Evolutionary conservation across 2,113 vertebrate genomes (phyloP).

Genomic region (Zosterops pallidus): DNA sequence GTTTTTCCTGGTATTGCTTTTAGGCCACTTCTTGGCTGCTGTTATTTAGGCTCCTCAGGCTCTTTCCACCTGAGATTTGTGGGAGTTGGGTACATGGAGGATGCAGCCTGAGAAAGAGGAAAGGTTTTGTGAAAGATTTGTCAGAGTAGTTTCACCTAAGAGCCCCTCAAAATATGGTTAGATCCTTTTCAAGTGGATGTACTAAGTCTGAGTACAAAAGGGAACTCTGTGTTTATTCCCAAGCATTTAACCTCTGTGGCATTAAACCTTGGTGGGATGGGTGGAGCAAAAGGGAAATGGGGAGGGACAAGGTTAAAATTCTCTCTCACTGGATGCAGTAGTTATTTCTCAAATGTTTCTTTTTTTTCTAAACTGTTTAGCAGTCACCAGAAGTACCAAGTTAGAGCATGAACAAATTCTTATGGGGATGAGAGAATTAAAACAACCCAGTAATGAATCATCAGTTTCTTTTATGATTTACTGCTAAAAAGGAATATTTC

Average conservation of each 20-base stretch:
- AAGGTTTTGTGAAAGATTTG: background rate
- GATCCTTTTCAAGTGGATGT: background rate
- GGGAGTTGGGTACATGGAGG: background rate
- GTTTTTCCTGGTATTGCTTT: background rate
- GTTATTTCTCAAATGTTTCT: background rate
- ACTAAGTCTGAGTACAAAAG: background rate
- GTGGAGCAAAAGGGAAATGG: background rate
- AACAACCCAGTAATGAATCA: background rate
- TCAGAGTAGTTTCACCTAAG: background rate
- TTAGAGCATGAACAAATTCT: background rate
- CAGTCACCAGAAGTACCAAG: background rate
- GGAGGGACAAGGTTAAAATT: background rate
- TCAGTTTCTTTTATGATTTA: background rate
- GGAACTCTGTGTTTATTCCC: background rate
- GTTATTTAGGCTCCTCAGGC: background rate
- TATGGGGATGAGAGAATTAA: background rate
- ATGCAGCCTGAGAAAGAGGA: background rate
- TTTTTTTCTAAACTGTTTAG: background rate
- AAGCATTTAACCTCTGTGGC: background rate
- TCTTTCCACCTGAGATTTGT: background rate
- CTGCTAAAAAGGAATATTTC: slow-evolving; percentile 5
- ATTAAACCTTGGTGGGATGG: background rate
- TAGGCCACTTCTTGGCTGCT: background rate
- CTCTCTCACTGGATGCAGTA: background rate
- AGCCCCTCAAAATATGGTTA: background rate